Percentiles rank a stretch among this genome's conserved stretches.
Evolutionary conservation across 2,797 vertebrate genomes (phyloP).

Genomic region (Hippopotamyrus pictus): DNA sequence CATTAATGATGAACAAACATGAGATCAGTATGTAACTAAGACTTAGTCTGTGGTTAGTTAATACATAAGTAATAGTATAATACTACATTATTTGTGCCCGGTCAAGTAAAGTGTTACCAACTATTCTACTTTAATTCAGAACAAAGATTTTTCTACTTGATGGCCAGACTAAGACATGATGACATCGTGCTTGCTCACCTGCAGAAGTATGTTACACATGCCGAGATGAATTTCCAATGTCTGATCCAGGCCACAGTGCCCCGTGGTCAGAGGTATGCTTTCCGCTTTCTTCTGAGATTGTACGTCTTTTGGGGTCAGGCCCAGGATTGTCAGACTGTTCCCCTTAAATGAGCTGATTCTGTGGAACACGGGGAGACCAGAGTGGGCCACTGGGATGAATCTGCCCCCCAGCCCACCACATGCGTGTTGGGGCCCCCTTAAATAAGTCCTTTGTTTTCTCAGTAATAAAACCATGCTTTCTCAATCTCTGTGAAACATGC

Average conservation of each 20-base stretch:
- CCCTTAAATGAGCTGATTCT: constrained; percentile 60
- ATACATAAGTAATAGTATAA: background rate
- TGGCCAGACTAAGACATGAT: background rate
- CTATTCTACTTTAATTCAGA: background rate
- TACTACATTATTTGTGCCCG: background rate
- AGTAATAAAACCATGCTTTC: constrained; percentile 2
- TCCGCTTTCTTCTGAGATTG: constrained; percentile 43
- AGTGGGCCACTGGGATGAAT: background rate
- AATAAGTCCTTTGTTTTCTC: constrained; percentile 3
- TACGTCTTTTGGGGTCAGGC: constrained; percentile 43
- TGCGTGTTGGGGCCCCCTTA: background rate
- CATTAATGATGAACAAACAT: background rate
- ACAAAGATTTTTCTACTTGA: background rate
- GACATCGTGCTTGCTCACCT: constrained; percentile 51
- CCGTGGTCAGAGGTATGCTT: constrained; percentile 63
- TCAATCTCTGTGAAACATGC: background rate
- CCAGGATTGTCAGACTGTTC: constrained; percentile 45
- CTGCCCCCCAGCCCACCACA: background rate
- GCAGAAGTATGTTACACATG: constrained; percentile 72
- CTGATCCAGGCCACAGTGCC: constrained; percentile 69
- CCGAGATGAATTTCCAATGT: constrained; percentile 75
- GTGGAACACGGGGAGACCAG: background rate
- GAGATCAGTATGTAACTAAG: background rate
- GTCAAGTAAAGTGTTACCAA: background rate
- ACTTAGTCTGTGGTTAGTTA: background rate